phyloP scores from a whole-genome alignment of 2,888 invertebrate species.

The Microplitis deprimator region DNA sequence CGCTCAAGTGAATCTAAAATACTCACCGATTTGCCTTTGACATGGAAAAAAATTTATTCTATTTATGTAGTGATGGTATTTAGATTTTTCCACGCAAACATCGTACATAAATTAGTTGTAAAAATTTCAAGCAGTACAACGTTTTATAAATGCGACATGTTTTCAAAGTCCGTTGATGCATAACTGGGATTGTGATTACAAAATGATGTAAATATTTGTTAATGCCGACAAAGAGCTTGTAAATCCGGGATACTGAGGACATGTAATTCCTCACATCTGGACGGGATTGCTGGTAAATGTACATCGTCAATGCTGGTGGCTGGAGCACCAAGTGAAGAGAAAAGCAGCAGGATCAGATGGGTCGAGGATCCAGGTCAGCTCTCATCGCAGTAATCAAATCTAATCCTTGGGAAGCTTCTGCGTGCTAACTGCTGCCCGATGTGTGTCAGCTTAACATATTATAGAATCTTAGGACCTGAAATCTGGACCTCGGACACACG shows the following conservation, averaged over 20 bases:
- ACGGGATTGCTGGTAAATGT: conserved; percentile 29
- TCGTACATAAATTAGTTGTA: too few relatives aligned
- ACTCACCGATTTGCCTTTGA: neutral
- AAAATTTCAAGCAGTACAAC: neutral
- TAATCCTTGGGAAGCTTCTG: conserved; percentile 56
- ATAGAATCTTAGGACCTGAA: conserved; percentile 43
- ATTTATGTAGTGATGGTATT: neutral
- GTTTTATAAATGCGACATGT: neutral
- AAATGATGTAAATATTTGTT: neutral
- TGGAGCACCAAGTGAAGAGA: neutral
- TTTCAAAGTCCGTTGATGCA: neutral
- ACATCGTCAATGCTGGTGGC: conserved; percentile 16
- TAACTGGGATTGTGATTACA: neutral
- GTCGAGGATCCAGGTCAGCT: conserved; percentile 47
- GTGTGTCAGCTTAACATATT: conserved; percentile 56
- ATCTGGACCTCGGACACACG: conserved; percentile 21
- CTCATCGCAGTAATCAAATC: conserved; percentile 60
- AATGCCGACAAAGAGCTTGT: neutral
- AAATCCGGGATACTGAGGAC: conserved; percentile 40
- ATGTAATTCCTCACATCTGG: conserved; percentile 50
- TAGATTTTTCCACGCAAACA: too few relatives aligned
- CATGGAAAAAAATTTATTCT: neutral
- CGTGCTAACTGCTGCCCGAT: conserved; percentile 55
- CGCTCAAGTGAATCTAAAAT: neutral
- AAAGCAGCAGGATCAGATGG: conserved; percentile 34